These are phyloP conservation scores for Hafferia zeledoni DNA, from an alignment of 2,797 vertebrate genomes.

Conservation along the genomic window DNA sequence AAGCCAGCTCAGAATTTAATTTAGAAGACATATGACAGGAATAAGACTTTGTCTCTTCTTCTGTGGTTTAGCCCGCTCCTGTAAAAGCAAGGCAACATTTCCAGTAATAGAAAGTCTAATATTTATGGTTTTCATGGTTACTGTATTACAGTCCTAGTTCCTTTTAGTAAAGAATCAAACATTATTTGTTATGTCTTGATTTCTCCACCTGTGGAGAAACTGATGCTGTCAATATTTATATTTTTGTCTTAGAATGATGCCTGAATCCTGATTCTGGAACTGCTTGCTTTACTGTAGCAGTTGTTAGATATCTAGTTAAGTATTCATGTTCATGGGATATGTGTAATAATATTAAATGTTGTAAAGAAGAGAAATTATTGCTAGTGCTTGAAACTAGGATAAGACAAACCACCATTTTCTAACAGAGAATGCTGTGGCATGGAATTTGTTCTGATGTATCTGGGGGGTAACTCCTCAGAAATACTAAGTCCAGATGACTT, in stretches of 20 bases:
- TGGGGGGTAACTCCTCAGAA: not conserved
- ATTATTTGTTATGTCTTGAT: conserved; percentile 38
- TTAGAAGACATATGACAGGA: not conserved
- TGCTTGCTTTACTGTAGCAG: not conserved
- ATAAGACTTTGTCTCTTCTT: not conserved
- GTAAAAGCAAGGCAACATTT: conserved; percentile 43
- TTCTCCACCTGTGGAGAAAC: not conserved
- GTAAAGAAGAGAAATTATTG: not conserved
- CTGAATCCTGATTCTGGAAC: not conserved
- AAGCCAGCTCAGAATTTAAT: not conserved
- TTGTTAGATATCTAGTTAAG: not conserved
- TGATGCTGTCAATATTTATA: not conserved
- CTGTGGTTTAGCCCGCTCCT: not conserved
- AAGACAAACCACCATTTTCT: not conserved
- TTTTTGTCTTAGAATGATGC: not conserved
- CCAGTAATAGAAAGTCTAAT: conserved; percentile 53
- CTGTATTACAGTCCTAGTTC: conserved; percentile 45
- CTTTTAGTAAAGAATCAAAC: conserved; percentile 56
- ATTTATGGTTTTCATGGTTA: conserved; percentile 63
- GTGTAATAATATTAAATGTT: not conserved
- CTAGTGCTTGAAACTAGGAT: not conserved
- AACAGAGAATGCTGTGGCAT: not conserved
- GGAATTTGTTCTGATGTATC: not conserved
- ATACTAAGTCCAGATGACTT: not conserved
- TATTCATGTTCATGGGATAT: not conserved